Percentiles rank a stretch among this genome's conserved stretches.
These are phyloP conservation scores for Astreopora myriophthalma DNA, from an alignment of 64 coral and sea anemone genomes.

Conservation along the genomic window DNA sequence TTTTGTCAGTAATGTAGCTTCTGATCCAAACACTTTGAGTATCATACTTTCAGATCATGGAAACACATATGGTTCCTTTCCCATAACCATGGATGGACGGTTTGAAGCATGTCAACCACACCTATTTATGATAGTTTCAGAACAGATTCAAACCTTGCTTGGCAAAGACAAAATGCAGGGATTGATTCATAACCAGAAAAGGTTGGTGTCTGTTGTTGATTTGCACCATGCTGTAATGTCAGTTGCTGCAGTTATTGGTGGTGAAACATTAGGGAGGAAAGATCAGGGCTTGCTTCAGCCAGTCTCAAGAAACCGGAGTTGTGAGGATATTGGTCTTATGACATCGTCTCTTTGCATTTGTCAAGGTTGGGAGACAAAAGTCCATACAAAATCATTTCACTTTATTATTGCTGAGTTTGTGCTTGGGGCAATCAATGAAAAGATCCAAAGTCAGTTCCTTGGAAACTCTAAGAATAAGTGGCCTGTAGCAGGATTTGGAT, in stretches of 20 bases:
- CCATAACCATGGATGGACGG: conserved; percentile 42
- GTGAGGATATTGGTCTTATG: conserved; percentile 52
- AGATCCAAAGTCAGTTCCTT: conserved; percentile 34
- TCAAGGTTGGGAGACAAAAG: conserved; percentile 64
- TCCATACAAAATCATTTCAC: conserved; percentile 45
- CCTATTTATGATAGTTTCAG: conserved; percentile 68
- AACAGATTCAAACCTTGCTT: conserved; percentile 16
- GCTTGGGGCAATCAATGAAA: conserved; percentile 57
- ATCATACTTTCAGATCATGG: conserved; percentile 82
- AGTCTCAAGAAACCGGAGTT: conserved; percentile 44
- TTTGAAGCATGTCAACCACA: conserved; percentile 73
- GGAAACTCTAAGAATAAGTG: not conserved
- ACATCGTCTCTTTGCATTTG: conserved; percentile 70
- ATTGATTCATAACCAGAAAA: conserved; percentile 60
- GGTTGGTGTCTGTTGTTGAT: conserved; percentile 57
- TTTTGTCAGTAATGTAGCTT: conserved; percentile 33
- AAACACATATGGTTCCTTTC: conserved; percentile 68
- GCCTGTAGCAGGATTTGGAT: conserved; percentile 23
- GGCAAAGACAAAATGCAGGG: conserved; percentile 38
- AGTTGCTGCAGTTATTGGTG: conserved; percentile 1
- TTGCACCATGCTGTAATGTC: conserved; percentile 55
- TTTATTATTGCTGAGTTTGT: conserved; percentile 70
- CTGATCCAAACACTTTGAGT: conserved; percentile 59
- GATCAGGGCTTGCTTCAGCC: conserved; percentile 30
- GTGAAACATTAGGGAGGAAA: not conserved